A percentile compares a stretch with the other conserved stretches of the same genome.
Conservation (phyloP, 2,888 invertebrate species). For the Trachelus iudaicus region DNA sequence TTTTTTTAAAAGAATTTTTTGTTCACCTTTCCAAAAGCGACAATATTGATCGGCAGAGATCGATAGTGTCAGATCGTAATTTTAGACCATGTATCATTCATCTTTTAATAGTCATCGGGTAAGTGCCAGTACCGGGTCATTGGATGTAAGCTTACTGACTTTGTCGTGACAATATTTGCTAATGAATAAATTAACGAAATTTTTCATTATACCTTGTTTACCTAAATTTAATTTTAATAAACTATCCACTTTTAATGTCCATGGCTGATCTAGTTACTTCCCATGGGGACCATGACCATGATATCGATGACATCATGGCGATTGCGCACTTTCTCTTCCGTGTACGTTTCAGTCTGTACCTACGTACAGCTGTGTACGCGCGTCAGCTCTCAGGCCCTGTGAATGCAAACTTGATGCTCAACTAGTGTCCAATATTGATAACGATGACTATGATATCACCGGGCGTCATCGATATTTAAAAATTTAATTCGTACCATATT, state of each 20-base stretch:
- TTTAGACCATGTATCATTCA: background rate
- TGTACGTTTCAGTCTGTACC: background rate
- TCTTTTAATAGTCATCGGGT: background rate
- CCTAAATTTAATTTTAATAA: no score
- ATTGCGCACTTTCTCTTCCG: slow-evolving; percentile 56
- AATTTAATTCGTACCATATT: background rate
- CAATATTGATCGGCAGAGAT: background rate
- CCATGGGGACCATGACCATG: slow-evolving; percentile 52
- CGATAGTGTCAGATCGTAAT: background rate
- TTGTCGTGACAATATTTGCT: background rate
- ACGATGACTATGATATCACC: background rate
- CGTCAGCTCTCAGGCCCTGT: background rate
- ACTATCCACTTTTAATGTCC: background rate
- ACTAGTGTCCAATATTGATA: background rate
- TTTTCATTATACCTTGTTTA: background rate
- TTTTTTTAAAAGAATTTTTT: background rate
- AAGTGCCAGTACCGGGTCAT: slow-evolving; percentile 3
- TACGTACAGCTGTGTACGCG: background rate
- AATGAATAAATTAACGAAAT: background rate
- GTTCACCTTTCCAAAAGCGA: background rate
- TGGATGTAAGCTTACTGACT: background rate
- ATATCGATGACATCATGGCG: slow-evolving; percentile 49
- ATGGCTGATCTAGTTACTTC: slow-evolving; percentile 32
- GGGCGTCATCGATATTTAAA: background rate
- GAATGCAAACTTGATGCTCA: background rate